A percentile compares a stretch with the other conserved stretches of the same genome.
Evolutionary conservation across 2,113 vertebrate genomes (phyloP).

Genomic region (Talpa occidentalis): DNA sequence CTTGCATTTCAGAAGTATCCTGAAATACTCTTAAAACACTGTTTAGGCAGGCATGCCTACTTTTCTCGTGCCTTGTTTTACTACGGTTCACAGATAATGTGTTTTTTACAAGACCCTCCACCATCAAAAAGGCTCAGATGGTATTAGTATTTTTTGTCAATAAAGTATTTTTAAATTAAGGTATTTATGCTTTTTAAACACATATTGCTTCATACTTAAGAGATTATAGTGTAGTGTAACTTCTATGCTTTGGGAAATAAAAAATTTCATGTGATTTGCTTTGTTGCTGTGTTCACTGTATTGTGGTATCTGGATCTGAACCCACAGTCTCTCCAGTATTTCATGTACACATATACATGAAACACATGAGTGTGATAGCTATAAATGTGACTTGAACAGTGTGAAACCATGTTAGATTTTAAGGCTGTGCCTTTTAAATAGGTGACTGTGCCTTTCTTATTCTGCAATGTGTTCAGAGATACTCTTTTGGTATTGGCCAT

Average conservation of each 20-base stretch:
- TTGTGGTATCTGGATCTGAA: background rate
- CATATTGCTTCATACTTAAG: background rate
- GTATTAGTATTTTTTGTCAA: background rate
- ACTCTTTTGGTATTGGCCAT: background rate
- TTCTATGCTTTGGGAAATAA: background rate
- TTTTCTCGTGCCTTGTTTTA: background rate
- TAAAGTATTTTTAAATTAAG: background rate
- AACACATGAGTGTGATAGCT: background rate
- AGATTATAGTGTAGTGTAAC: background rate
- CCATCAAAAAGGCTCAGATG: background rate
- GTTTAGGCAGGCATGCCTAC: background rate
- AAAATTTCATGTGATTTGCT: background rate
- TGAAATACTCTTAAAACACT: background rate
- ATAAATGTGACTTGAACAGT: background rate
- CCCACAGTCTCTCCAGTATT: background rate
- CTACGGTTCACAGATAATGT: background rate
- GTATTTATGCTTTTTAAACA: background rate
- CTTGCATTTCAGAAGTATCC: background rate
- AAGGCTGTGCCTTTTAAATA: background rate
- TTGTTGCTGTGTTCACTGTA: background rate
- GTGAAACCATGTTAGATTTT: background rate
- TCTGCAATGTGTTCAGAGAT: background rate
- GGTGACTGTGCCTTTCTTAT: background rate
- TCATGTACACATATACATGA: background rate
- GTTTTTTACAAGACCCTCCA: background rate